Evolutionary conservation across 1,140 invertebrate genomes (phyloP), one percentile per base, ranked within the genome.

Genomic region (Pseudomyrmex concolor): DNA sequence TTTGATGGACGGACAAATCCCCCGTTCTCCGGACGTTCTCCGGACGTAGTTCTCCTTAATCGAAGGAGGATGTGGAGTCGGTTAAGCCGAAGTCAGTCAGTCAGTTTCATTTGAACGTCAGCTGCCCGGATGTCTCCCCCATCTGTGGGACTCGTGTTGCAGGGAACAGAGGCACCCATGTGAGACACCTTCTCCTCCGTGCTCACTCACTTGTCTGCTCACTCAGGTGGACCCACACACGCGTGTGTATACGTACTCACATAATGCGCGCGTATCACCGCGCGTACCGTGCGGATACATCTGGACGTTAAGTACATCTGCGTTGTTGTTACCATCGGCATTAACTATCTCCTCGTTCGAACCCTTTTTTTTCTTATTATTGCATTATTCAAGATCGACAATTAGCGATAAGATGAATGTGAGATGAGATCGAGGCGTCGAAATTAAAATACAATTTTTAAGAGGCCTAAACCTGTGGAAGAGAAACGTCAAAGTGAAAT

Each of bases 111-210:
- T 93, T 91, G 92, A 91, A 94, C 93, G 93, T 94, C 93, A 94
- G 93, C 93, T 94, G 93, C 93, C 93, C 93, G 93, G 93, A 94
- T 94, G 93, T 94, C 93, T 94, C 93, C 93, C 92, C 93, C 93
- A 93, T 94, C 91, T 94, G 91, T 93, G 90, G 91, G 90, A 92
- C 92, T 92, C 92, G 92, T 92, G 92, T 93, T 93, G 92, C 91
- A 91, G 92, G 84, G 86, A 92, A 91, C 91, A 91, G 93, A 92
- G 91, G 92, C 93, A 94, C 92, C 93, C 93, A 94, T 93, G 93
- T 94, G 93, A 94, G 93, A 94, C 93, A 93, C 93, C 92, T 93
- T 93, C 93, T 93, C 90, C 91, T 90, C 89, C 88, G 89, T 87
- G 90, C 89, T 90, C 90, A 89, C 89, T 91, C 90, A 87, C 89